phyloP scores from a whole-genome alignment of 2,797 vertebrate genomes.

The Hozukius guyotensis region DNA sequence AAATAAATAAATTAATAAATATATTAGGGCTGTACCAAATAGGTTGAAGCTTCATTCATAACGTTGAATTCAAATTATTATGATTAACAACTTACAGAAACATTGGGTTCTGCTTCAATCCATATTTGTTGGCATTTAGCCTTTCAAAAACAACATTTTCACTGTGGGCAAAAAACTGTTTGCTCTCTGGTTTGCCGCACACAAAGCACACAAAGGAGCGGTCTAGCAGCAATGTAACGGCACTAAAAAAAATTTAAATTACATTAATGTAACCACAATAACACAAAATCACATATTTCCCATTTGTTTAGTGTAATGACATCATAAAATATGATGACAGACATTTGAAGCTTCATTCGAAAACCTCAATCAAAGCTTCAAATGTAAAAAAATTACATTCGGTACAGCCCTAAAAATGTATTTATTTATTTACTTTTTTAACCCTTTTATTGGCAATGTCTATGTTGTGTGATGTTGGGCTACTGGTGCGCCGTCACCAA shows the following conservation, averaged over 20 bases:
- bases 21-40: not conserved
- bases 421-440: not conserved
- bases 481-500: not conserved
- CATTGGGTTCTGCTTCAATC: not conserved
- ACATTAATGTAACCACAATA: not conserved
- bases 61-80: not conserved
- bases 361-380: not conserved
- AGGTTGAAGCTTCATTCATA: not conserved
- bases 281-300: not conserved
- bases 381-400: not conserved
- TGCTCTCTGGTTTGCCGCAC: not conserved
- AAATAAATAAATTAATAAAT: not conserved
- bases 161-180: not conserved
- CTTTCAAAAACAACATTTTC: not conserved
- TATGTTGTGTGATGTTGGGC: not conserved
- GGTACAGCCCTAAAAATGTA: not conserved
- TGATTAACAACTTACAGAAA: not conserved
- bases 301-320: not conserved
- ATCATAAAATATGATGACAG: not conserved
- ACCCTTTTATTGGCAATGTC: not conserved
- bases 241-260: not conserved
- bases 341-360: not conserved
- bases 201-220: not conserved
- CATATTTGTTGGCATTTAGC: not conserved
- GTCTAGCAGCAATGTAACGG: not conserved